phyloP scores from a whole-genome alignment of 1,140 invertebrate genomes.

The Diploscapter pachys region DNA sequence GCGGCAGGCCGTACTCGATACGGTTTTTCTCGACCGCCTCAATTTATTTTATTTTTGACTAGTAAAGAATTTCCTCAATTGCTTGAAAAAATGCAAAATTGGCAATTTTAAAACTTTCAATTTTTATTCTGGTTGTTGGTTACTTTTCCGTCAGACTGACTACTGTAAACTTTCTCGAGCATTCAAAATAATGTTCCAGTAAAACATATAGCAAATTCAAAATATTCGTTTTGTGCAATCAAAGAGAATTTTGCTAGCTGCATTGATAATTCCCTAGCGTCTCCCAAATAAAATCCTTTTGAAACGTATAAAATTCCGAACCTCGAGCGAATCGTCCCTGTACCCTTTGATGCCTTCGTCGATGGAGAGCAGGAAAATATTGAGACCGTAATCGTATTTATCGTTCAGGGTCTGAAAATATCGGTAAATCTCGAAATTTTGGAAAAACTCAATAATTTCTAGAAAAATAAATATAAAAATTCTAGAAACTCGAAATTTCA shows the following conservation, averaged over 20 bases:
- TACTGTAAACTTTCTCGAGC: no score
- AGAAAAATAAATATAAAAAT: not conserved
- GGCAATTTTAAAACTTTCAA: no score
- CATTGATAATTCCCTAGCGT: no score
- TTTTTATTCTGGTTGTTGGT: no score
- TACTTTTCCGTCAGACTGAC: no score
- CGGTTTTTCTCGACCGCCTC: conserved; percentile 31
- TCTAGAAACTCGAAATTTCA: not conserved
- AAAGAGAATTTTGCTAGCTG: no score
- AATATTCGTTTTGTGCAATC: no score
- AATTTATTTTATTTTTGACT: not conserved
- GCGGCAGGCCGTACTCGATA: conserved; percentile 69
- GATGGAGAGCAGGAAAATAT: conserved; percentile 87
- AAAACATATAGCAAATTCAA: no score
- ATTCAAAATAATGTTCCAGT: no score
- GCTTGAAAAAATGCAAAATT: not conserved
- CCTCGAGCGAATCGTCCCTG: conserved; percentile 90
- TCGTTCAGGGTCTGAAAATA: conserved; percentile 79
- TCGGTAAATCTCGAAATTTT: no score
- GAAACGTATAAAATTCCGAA: not conserved
- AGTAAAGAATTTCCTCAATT: not conserved
- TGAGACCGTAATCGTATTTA: conserved; percentile 82
- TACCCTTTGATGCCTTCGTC: conserved; percentile 98
- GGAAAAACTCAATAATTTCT: not conserved
- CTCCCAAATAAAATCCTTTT: no score